These are phyloP conservation scores for Murina feae DNA, from an alignment of 2,113 vertebrate species.

Conservation along the genomic window DNA sequence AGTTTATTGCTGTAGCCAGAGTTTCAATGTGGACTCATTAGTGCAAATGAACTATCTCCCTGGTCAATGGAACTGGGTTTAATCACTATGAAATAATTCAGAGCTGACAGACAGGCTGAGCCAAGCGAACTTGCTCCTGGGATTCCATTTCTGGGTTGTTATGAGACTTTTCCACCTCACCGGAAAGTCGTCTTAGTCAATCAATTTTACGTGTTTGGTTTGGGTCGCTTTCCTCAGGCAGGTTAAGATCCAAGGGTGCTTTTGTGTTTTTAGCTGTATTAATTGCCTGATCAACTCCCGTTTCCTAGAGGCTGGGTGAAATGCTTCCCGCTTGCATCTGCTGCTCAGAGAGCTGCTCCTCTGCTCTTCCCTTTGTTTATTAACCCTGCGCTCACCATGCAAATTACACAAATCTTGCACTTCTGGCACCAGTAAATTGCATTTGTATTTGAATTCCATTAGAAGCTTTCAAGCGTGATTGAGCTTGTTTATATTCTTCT, in stretches of 20 bases:
- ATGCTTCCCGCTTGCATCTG: neutral
- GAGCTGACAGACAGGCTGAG: neutral
- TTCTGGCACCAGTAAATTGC: slow-evolving; percentile 70
- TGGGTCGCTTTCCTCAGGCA: slow-evolving; percentile 66
- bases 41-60: neutral
- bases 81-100: slow-evolving; percentile 39
- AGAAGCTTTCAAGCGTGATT: slow-evolving; percentile 61
- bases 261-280: slow-evolving; percentile 75
- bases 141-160: slow-evolving; percentile 50
- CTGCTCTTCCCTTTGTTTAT: slow-evolving; percentile 63
- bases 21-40: slow-evolving; percentile 16
- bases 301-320: slow-evolving; percentile 34
- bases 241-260: slow-evolving; percentile 68
- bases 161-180: slow-evolving; percentile 59
- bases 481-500: slow-evolving; percentile 67
- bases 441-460: slow-evolving; percentile 70
- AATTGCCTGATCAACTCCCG: slow-evolving; percentile 73
- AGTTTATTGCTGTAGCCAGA: neutral
- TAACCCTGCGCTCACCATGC: slow-evolving; percentile 75
- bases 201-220: slow-evolving; percentile 67
- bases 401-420: slow-evolving; percentile 66
- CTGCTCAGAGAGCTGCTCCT: slow-evolving; percentile 52
- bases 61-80: slow-evolving; percentile 31
- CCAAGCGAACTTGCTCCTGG: slow-evolving; percentile 45
- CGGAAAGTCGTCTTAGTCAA: slow-evolving; percentile 51